Conservation (phyloP, 1,140 invertebrate genomes). For the Bombyx mandarina region DNA sequence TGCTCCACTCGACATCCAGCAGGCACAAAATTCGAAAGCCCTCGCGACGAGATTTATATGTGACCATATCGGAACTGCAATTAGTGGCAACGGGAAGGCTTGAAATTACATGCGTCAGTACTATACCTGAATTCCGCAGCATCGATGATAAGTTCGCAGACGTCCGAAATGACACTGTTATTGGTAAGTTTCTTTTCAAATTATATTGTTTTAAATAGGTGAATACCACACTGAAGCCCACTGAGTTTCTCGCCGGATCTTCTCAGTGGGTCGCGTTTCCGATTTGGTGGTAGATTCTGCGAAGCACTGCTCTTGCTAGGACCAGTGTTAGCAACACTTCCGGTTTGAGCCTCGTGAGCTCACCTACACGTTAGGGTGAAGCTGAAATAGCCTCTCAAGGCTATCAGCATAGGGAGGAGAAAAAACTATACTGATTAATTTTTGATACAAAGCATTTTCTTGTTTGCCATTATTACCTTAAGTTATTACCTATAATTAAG, state of each 20-base stretch:
- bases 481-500: too few relatives aligned
- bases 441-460: not conserved
- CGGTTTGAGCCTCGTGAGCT: too few relatives aligned
- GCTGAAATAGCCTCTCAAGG: too few relatives aligned
- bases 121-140: slow-evolving; percentile 73
- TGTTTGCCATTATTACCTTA: too few relatives aligned
- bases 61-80: slow-evolving; percentile 73
- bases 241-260: too few relatives aligned
- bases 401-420: not conserved
- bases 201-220: not conserved
- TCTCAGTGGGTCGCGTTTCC: too few relatives aligned
- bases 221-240: not conserved
- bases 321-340: too few relatives aligned
- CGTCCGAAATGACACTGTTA: slow-evolving; percentile 57
- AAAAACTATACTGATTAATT: not conserved
- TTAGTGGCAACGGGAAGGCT: slow-evolving; percentile 73
- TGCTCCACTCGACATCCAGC: slow-evolving; percentile 27
- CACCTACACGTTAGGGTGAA: too few relatives aligned
- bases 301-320: too few relatives aligned
- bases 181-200: slow-evolving; percentile 29
- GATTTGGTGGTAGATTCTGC: too few relatives aligned
- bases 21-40: slow-evolving; percentile 40
- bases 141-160: slow-evolving; percentile 66
- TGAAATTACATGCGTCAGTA: slow-evolving; percentile 76
- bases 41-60: slow-evolving; percentile 38